A percentile compares a stretch with the other conserved stretches of the same genome.
Conservation (phyloP, 23 tunicate genomes). For the Phallusia fumigata region DNA sequence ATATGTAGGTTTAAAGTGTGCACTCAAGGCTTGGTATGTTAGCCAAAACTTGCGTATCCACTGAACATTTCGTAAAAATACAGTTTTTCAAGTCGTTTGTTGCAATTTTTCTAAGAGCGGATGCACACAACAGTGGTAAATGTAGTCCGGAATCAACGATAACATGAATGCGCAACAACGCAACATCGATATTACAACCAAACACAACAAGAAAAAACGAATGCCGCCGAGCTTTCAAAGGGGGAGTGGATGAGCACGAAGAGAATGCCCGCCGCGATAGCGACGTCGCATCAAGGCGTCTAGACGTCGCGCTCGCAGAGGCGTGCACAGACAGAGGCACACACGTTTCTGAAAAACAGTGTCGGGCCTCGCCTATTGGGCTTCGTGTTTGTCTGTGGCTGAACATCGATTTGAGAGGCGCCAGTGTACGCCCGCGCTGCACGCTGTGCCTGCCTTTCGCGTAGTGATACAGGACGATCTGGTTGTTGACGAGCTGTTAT, state of each 20-base stretch:
- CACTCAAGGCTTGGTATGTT: too few species aligned
- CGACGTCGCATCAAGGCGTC: conserved; percentile 29
- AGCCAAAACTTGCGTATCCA: too few species aligned
- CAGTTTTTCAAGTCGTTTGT: too few species aligned
- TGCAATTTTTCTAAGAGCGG: too few species aligned
- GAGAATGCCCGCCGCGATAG: conserved; percentile 12
- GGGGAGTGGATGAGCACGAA: conserved; percentile 19
- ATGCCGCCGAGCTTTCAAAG: background rate
- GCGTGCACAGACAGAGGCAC: conserved; percentile 14
- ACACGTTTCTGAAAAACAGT: conserved; percentile 1
- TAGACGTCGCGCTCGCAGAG: conserved; percentile 23
- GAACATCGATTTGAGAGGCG: background rate
- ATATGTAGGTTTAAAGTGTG: too few species aligned
- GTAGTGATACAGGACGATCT: background rate
- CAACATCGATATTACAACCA: too few species aligned
- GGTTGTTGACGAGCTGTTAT: background rate
- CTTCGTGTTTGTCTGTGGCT: conserved; percentile 5
- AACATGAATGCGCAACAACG: too few species aligned
- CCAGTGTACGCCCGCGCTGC: background rate
- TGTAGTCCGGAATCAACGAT: too few species aligned
- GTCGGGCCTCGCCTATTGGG: background rate
- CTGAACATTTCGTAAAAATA: too few species aligned
- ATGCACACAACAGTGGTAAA: too few species aligned
- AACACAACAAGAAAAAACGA: background rate
- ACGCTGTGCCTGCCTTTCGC: background rate